A percentile compares a stretch with the other conserved stretches of the same genome.
phyloP scores from a whole-genome alignment of 2,888 invertebrate species.

The Hirtodrosophila cameraria region DNA sequence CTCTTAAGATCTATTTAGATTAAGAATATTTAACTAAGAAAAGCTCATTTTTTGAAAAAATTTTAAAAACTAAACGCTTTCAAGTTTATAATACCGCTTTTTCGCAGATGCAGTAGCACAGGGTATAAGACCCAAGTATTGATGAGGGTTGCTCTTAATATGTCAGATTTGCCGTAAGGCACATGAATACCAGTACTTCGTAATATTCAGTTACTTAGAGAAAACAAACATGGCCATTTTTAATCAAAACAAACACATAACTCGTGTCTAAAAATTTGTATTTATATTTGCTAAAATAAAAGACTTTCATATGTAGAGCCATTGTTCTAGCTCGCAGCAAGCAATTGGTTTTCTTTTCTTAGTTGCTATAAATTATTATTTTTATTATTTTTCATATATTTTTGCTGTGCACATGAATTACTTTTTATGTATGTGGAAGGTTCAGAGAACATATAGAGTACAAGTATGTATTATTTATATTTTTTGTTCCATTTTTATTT shows the following conservation, averaged over 20 bases:
- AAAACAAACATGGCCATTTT: conserved; percentile 42
- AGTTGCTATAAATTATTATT: conserved; percentile 48
- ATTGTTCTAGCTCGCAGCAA: conserved; percentile 2
- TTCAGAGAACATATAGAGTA: conserved; percentile 11
- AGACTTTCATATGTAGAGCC: conserved; percentile 18
- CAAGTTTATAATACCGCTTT: too few relatives aligned
- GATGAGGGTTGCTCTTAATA: conserved; percentile 56
- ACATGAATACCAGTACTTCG: conserved; percentile 10
- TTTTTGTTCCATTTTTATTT: conserved; percentile 63
- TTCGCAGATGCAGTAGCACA: neutral
- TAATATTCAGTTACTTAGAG: neutral
- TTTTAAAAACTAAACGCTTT: too few relatives aligned
- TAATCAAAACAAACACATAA: conserved; percentile 73
- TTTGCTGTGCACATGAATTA: conserved; percentile 46
- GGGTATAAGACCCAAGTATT: conserved; percentile 33
- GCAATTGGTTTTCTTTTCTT: conserved; percentile 33
- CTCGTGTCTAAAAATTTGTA: conserved; percentile 56
- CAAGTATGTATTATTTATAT: conserved; percentile 16
- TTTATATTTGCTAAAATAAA: conserved; percentile 43
- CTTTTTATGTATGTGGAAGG: conserved; percentile 49
- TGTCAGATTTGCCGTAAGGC: conserved; percentile 8
- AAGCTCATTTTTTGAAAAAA: too few relatives aligned
- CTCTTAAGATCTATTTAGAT: too few relatives aligned
- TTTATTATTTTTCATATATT: conserved; percentile 7
- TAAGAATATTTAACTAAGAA: too few relatives aligned